Percentiles rank a stretch among this genome's conserved stretches.
phyloP scores from a whole-genome alignment of 2,113 vertebrate species.

The Lepus americanus region DNA sequence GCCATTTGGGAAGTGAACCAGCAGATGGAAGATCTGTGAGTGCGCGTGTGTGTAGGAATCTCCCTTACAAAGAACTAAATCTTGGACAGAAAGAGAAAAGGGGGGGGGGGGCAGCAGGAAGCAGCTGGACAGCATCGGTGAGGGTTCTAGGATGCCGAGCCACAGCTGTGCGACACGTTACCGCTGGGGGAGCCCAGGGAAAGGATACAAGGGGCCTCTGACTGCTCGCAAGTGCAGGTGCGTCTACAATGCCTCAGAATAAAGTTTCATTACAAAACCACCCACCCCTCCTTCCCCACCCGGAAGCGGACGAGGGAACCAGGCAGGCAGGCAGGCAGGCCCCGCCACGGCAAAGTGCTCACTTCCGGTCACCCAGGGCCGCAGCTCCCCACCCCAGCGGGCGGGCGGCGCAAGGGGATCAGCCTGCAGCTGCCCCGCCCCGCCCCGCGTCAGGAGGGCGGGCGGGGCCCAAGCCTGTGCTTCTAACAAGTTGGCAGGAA shows the following conservation, averaged over 20 bases:
- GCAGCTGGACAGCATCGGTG: background rate
- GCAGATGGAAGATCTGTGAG: too few species aligned
- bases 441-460: background rate
- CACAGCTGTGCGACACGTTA: slow-evolving; percentile 1
- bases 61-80: too few species aligned
- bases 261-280: background rate
- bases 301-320: background rate
- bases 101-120: background rate
- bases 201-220: background rate
- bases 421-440: background rate
- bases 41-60: too few species aligned
- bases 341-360: too few species aligned
- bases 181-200: background rate
- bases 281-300: background rate
- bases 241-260: background rate
- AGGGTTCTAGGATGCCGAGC: background rate
- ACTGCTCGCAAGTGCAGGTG: background rate
- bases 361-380: too few species aligned
- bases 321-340: background rate
- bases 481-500: background rate
- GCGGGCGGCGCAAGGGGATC: too few species aligned
- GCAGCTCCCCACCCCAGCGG: too few species aligned
- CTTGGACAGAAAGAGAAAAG: too few species aligned
- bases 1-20: too few species aligned
- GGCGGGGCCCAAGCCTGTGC: background rate